A percentile compares a stretch with the other conserved stretches of the same genome.
Conservation (phyloP, 2,113 vertebrate genomes). For the Guaruba guarouba region DNA sequence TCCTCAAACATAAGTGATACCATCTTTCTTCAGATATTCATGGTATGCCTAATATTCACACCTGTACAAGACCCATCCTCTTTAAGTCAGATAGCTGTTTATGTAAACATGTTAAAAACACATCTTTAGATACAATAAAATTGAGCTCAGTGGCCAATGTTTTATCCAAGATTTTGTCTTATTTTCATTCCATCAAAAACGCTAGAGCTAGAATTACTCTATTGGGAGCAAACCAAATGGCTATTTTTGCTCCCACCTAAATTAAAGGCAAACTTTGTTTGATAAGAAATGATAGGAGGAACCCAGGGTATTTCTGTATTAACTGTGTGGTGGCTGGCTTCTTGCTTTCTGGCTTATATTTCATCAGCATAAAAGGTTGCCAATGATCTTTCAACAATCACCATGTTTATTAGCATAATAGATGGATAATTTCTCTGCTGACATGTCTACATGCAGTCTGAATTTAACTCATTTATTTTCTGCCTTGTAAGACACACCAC, state of each 20-base stretch:
- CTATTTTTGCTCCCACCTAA: not conserved
- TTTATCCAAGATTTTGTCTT: not conserved
- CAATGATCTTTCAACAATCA: not conserved
- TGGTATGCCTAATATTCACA: not conserved
- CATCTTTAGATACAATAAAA: not conserved
- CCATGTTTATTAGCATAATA: not conserved
- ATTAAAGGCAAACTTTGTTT: not conserved
- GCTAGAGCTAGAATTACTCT: not conserved
- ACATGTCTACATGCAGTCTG: not conserved
- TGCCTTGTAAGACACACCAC: not conserved
- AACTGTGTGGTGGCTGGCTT: not conserved
- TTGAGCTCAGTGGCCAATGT: accelerated
- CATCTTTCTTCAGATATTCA: not conserved
- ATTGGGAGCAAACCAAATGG: not conserved
- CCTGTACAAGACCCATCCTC: not conserved
- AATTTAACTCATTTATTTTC: not conserved
- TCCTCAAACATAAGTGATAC: not conserved
- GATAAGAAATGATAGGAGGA: not conserved
- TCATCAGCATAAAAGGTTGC: not conserved
- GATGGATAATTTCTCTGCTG: not conserved
- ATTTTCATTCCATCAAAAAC: not conserved
- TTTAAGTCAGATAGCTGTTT: not conserved
- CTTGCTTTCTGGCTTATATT: not conserved
- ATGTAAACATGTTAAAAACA: not conserved
- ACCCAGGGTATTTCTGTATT: not conserved